Base-by-base conservation (phyloP, 2,797 vertebrate genomes). In the Ctenosaura bakeri region DNA sequence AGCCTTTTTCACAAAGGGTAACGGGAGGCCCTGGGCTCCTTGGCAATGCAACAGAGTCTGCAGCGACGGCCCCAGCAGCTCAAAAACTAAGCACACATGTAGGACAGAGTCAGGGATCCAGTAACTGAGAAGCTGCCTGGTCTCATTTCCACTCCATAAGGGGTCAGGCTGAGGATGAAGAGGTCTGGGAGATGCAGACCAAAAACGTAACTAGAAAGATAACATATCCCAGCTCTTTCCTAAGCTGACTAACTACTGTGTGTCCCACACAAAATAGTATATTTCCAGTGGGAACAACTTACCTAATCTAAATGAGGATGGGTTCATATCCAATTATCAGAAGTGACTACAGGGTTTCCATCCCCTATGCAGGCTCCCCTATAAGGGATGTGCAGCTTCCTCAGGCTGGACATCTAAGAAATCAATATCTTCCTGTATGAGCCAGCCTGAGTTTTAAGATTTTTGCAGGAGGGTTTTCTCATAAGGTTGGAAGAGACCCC, bases 1-100 rank as follows among this genome's bases (percentile, higher is more conserved):
- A 88, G 98, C 95, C 78, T 96, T 97, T 92, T 97, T 98, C 93
- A 98, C 98, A 88, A 96, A 98, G 52, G 92, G 94, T 71, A 94
- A 87, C 5, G 96, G 95, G 82, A 98, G 97, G 29, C 98, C 98
- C 62, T 97, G 97, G 78, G 93, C 95, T 35, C 96, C 94, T 54
- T 96, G 98, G 93, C 96, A 97, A 35, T 95, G 89, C 95, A 98
- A 97, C 96, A 97, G 97, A 81, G 96, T 97, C 42, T 96, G 97
- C n/a, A 99, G 94, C 87, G 98, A 97, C 16, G 98, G 98, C 16
- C 98, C 98, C 91, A 98, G 96, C 0, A 96, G 97, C 94, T 98
- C 98, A 94, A 98, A 97, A 32, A 98, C 98, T 93, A 98, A 95
- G 92, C 98, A 98, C 3, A 94, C 95, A 96, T 98, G 98, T 98